Percentiles rank a stretch among this genome's conserved stretches.
Evolutionary conservation across 2,797 vertebrate genomes (phyloP).

Genomic region (Taeniopygia guttata): DNA sequence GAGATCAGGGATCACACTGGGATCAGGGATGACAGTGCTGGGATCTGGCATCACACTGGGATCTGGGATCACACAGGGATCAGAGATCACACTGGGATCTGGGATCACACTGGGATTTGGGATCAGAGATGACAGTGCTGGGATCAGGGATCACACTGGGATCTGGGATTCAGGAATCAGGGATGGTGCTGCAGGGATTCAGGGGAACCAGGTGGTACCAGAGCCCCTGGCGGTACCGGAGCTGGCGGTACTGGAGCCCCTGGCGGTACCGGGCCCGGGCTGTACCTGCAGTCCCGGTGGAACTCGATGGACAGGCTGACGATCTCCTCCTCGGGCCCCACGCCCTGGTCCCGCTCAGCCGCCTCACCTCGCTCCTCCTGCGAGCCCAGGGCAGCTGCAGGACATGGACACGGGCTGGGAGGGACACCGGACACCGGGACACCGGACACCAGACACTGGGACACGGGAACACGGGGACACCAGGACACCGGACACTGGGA

Average conservation of each 20-base stretch:
- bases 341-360: slow-evolving; percentile 70
- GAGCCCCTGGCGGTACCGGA: too few species aligned
- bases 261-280: background rate
- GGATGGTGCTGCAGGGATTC: too few species aligned
- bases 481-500: too few species aligned
- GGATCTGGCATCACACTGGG: too few species aligned
- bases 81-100: background rate
- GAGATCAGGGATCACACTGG: background rate
- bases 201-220: too few species aligned
- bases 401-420: background rate
- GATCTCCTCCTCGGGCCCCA: slow-evolving; percentile 76
- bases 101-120: background rate
- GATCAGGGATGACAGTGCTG: background rate
- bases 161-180: too few species aligned
- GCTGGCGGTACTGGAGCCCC: too few species aligned
- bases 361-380: slow-evolving; percentile 73
- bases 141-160: background rate
- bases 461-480: too few species aligned
- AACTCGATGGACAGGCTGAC: slow-evolving; percentile 84
- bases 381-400: slow-evolving; percentile 51
- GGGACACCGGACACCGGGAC: too few species aligned
- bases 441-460: too few species aligned
- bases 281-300: slow-evolving; percentile 70
- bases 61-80: background rate
- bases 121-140: too few species aligned